Conservation (phyloP, 2,113 vertebrate species). For the Carassius auratus region DNA sequence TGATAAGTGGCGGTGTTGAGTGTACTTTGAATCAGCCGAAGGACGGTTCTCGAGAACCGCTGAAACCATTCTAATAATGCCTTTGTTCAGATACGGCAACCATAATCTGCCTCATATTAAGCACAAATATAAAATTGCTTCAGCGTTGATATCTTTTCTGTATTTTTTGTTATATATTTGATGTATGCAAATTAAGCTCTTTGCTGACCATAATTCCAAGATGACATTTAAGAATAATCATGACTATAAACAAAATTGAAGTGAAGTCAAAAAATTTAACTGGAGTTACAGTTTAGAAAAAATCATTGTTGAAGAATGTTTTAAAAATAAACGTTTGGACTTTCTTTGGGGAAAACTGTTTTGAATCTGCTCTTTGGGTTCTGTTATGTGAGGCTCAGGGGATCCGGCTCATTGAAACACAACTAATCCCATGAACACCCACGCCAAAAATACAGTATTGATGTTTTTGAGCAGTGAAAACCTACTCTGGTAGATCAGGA, state of each 20-base stretch:
- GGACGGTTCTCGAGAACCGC: neutral
- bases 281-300: too few relatives aligned
- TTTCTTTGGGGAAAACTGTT: neutral
- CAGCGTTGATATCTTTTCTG: neutral
- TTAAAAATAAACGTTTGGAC: neutral
- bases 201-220: neutral
- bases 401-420: slow-evolving; percentile 37
- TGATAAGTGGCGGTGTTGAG: slow-evolving; percentile 16
- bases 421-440: slow-evolving; percentile 38
- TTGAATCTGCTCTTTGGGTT: neutral
- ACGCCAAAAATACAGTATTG: slow-evolving; percentile 54
- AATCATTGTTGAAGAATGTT: neutral
- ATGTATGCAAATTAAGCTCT: neutral
- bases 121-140: neutral
- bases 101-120: neutral
- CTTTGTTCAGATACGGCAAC: neutral
- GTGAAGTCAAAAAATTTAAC: neutral
- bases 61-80: slow-evolving; percentile 1
- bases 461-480: slow-evolving; percentile 61
- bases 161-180: neutral
- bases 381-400: slow-evolving; percentile 31
- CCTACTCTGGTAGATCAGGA: slow-evolving; percentile 72
- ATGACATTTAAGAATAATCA: neutral
- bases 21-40: slow-evolving; percentile 18
- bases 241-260: neutral